Evolutionary conservation across 2,888 invertebrate species (phyloP), one percentile per base, ranked within the genome.

Genomic region (Agrilus cyanescens): DNA sequence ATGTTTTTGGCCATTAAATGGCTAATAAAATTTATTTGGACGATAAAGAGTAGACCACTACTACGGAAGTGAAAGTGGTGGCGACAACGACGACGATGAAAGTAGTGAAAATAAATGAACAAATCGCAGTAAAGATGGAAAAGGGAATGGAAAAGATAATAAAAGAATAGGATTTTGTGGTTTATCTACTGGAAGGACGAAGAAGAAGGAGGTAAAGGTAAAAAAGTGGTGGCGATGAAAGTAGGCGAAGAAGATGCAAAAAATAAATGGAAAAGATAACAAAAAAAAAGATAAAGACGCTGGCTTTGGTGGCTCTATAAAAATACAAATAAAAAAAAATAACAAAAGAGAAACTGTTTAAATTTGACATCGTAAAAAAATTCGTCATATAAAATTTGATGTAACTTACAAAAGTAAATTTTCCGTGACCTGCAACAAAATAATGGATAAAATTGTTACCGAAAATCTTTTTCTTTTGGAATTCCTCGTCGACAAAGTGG

Each of bases 391-490:
- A 40, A 40, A 44, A 25, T 25, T 44, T 44, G 25, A 13, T 31
- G 45, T 45, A 36, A 33, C 16, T 34, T 43, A 39, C 12, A n/a
- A 12, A 12, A 2, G 14, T 40, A 29, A 31, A 15, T 32, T 37
- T 43, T 32, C 10, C 25, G 25, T 25, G 25, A 25, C 25, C 25
- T 25, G 25, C 10, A 44, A 44, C 47, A 45, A 41, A 25, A 56
- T 46, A 46, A 66, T 64, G 65, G 63, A 60, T 41, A 69, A 70
- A 54, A 57, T 62, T 45, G 68, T 71, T 36, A 71, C 72, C 43
- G 76, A 76, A 53, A 71, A 75, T 45, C 66, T 77, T 34, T 80
- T 80, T 58, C 68, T 81, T 12, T 62, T 80, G 38, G 80, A 81
- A 58, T 78, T 79, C 52, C 64, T 80, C 8, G 71, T 80, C 12